Percentiles rank a stretch among this genome's conserved stretches.
phyloP scores from a whole-genome alignment of 2,888 invertebrate genomes.

The Atherix ibis region DNA sequence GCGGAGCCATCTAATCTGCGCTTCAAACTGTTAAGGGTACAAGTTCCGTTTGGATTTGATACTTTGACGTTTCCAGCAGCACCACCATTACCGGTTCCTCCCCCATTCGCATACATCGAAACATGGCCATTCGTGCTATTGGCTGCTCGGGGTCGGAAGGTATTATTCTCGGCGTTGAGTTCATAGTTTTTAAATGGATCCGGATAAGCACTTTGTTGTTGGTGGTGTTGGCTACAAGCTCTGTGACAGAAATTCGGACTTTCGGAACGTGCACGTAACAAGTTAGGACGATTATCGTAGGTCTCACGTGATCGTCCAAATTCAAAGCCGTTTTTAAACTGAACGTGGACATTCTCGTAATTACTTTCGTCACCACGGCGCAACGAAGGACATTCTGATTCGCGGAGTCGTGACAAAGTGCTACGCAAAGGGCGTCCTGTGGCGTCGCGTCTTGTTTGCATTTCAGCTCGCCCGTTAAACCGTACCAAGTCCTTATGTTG shows the following conservation, averaged over 20 bases:
- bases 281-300: conserved; percentile 13
- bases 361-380: conserved; percentile 25
- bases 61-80: no score
- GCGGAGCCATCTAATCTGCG: no score
- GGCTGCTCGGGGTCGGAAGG: conserved; percentile 25
- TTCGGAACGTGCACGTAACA: conserved; percentile 28
- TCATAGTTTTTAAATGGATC: conserved; percentile 31
- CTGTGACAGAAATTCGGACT: conserved; percentile 25
- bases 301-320: conserved; percentile 29
- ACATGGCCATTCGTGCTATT: no score
- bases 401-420: conserved; percentile 25
- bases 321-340: conserved; percentile 32
- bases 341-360: conserved; percentile 31
- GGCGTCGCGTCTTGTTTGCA: conserved; percentile 17
- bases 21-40: no score
- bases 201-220: conserved; percentile 17
- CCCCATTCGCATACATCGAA: no score
- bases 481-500: conserved; percentile 29
- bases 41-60: no score
- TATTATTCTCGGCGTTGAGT: conserved; percentile 27
- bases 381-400: conserved; percentile 14
- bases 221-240: conserved; percentile 13
- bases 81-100: no score
- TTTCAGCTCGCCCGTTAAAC: conserved; percentile 25
- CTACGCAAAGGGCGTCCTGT: conserved; percentile 23